A percentile compares a stretch with the other conserved stretches of the same genome.
phyloP scores from a whole-genome alignment of 2,797 vertebrate genomes.

The Enteromius paludinosus region DNA sequence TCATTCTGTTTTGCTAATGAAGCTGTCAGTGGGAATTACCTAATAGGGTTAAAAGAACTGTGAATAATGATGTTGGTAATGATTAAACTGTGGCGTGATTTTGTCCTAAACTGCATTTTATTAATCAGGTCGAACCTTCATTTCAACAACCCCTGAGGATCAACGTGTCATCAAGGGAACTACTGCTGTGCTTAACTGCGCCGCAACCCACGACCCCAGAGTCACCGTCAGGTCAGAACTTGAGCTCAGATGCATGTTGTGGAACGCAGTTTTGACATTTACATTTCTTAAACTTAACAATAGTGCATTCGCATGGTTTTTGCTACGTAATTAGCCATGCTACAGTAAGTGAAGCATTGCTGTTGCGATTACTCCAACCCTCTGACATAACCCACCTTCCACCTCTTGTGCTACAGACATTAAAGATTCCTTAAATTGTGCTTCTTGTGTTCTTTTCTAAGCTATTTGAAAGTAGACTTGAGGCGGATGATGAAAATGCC shows the following conservation, averaged over 20 bases:
- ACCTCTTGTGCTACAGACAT: not conserved
- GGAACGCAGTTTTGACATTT: conserved; percentile 8
- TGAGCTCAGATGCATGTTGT: not conserved
- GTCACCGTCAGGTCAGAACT: conserved; percentile 64
- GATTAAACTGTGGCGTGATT: conserved; percentile 32
- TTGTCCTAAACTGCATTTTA: conserved; percentile 34
- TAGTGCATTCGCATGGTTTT: not conserved
- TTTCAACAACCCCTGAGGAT: conserved; percentile 84
- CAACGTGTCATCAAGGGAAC: conserved; percentile 93
- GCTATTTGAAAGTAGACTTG: not conserved
- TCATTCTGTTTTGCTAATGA: conserved; percentile 42
- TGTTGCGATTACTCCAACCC: not conserved
- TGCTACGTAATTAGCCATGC: not conserved
- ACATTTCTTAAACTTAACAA: not conserved
- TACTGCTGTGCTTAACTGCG: conserved; percentile 84
- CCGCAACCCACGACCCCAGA: conserved; percentile 86
- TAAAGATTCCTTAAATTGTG: not conserved
- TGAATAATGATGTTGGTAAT: conserved; percentile 41
- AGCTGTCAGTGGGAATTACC: conserved; percentile 43
- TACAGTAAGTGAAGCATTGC: not conserved
- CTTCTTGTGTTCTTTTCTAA: not conserved
- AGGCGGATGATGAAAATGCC: not conserved
- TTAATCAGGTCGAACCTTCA: conserved; percentile 83
- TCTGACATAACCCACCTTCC: not conserved
- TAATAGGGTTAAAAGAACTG: conserved; percentile 46